Conservation (phyloP, 2,113 vertebrate genomes). For the Edolisoma coerulescens region DNA sequence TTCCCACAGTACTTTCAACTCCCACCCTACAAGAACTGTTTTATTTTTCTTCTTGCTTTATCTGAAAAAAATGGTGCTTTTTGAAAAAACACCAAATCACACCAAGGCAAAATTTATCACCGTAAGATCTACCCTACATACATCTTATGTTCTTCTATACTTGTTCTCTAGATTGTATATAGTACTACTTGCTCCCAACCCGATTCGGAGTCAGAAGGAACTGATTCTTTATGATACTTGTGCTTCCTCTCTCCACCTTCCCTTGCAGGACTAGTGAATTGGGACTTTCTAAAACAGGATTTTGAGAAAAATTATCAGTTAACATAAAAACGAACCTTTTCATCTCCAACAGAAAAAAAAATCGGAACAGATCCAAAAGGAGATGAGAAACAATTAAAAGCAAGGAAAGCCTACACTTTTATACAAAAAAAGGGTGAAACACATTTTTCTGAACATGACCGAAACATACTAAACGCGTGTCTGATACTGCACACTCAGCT, state of each 20-base stretch:
- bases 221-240: not conserved
- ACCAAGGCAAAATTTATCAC: not conserved
- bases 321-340: not conserved
- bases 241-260: not conserved
- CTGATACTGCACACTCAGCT: not conserved
- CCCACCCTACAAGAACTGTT: not conserved
- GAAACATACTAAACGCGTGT: not conserved
- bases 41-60: not conserved
- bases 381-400: not conserved
- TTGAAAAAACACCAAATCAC: not conserved
- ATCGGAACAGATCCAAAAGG: not conserved
- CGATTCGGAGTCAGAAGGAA: not conserved
- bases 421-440: not conserved
- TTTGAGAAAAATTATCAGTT: not conserved
- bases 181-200: not conserved
- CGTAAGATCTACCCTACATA: not conserved
- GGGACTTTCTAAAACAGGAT: not conserved
- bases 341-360: not conserved
- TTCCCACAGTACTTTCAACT: not conserved
- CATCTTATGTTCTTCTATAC: not conserved
- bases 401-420: not conserved
- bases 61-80: not conserved
- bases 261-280: not conserved
- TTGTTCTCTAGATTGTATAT: not conserved
- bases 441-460: not conserved